Conservation (phyloP, 1,140 invertebrate genomes). For the Colletes gigas region DNA sequence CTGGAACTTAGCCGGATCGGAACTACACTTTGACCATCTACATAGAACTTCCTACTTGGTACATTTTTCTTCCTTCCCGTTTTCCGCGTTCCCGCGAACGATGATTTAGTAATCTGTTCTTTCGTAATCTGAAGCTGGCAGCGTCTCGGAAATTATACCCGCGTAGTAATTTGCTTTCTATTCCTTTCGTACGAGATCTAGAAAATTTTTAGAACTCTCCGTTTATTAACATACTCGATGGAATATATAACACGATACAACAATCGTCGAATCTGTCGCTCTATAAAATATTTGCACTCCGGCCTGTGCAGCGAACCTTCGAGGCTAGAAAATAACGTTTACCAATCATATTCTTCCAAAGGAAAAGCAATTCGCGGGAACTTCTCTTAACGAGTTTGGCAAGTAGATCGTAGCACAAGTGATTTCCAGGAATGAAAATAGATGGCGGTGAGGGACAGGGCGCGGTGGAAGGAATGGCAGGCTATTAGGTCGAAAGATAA, state of each 20-base stretch:
- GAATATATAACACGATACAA: too few species aligned
- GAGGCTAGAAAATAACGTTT: background rate
- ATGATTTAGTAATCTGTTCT: too few species aligned
- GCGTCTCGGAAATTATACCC: too few species aligned
- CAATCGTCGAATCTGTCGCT: too few species aligned
- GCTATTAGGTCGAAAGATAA: constrained; percentile 47
- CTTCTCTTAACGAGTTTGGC: constrained; percentile 1
- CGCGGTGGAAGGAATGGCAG: background rate
- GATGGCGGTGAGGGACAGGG: background rate
- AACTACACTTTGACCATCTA: constrained; percentile 1
- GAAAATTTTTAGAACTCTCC: too few species aligned
- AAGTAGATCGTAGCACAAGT: constrained; percentile 22
- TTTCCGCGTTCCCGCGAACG: too few species aligned
- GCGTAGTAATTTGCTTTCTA: background rate
- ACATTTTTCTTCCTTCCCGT: background rate
- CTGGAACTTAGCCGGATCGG: constrained; percentile 4
- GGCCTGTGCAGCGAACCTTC: too few species aligned
- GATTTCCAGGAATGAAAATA: constrained; percentile 1
- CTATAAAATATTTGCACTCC: too few species aligned
- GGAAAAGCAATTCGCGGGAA: background rate
- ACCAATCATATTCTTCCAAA: background rate
- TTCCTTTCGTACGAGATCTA: background rate
- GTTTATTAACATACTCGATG: too few species aligned
- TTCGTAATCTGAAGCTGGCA: too few species aligned
- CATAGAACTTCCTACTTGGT: background rate